Evolutionary conservation across 2,113 vertebrate species (phyloP).

Genomic region (Choloepus hoffmanni): DNA sequence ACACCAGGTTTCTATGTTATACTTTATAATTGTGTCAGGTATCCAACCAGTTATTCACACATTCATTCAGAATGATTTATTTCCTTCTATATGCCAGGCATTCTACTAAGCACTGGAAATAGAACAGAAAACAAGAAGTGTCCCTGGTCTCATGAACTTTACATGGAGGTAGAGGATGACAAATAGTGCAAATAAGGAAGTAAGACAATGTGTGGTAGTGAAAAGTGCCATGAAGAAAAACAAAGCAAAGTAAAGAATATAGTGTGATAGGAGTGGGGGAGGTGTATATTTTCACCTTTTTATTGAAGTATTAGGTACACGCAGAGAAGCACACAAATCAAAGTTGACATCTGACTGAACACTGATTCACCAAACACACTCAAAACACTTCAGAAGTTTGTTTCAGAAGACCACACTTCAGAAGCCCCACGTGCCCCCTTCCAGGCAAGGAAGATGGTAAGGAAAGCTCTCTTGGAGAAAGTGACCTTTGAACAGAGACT

Average conservation of each 20-base stretch:
- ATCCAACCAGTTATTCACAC: background rate
- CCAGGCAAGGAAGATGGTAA: background rate
- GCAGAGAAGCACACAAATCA: background rate
- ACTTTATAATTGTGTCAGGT: background rate
- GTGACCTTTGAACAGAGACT: background rate
- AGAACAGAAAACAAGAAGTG: conserved; percentile 42
- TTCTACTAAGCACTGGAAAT: background rate
- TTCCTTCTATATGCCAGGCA: background rate
- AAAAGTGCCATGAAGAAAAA: conserved; percentile 3
- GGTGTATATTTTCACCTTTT: background rate
- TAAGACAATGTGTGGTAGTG: background rate
- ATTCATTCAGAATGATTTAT: background rate
- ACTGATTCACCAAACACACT: background rate
- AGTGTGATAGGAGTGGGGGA: background rate
- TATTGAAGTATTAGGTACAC: background rate
- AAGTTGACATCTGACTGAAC: background rate
- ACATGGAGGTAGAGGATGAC: background rate
- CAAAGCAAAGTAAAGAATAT: background rate
- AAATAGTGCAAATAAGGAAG: background rate
- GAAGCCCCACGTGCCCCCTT: background rate
- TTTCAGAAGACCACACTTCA: background rate
- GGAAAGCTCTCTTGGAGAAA: background rate
- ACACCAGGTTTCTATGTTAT: background rate
- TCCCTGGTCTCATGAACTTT: conserved; percentile 6
- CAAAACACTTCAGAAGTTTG: background rate